Base-by-base conservation (phyloP, 2,888 invertebrate genomes). In the Lagria hirta region DNA sequence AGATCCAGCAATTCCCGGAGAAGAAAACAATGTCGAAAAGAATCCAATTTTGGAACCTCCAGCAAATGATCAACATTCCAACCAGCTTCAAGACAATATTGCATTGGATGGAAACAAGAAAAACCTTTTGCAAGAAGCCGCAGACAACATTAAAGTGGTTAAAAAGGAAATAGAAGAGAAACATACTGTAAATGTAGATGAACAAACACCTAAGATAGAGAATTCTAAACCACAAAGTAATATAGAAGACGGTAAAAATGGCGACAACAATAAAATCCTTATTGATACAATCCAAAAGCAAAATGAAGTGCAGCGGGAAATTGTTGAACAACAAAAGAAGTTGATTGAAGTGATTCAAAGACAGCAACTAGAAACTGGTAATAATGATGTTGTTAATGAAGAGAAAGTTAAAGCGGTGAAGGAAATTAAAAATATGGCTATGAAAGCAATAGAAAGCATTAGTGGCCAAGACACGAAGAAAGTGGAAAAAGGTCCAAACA, bases 211-310 rank as follows among this genome's bases (percentile, higher is more conserved):
- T 10, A n/a, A n/a, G n/a, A n/a, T n/a, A n/a, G n/a, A n/a, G n/a
- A n/a, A n/a, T n/a, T n/a, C n/a, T n/a, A 69, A 70, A 15, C 71
- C 72, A 13, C 62, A 65, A n/a, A n/a, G n/a, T n/a, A n/a, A n/a
- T n/a, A n/a, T n/a, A n/a, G n/a, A n/a, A 49, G 63, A 64, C 14
- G 70, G 26, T 62, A 62, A 60, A 27, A 64, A 68, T 21, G 51
- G 66, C 46, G 57, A 66, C 4, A 58, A 54, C 1, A 69, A 73
- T 38, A 68, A 72, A 45, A 72, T 78, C 53, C 63, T 84, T 5
- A 73, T 82, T 17, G 79, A 81, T 63, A 81, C 81, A 10, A 73
- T 86, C 11, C 81, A 84, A 66, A 78, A 82, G 61, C 82, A 86
- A 51, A 81, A 82, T 42, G 75, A 81, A 62, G 82, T 83, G 60